Percentiles rank a stretch among this genome's conserved stretches.
Evolutionary conservation across 2,113 vertebrate genomes (phyloP).

Genomic region (Tricholaema leucomelas): DNA sequence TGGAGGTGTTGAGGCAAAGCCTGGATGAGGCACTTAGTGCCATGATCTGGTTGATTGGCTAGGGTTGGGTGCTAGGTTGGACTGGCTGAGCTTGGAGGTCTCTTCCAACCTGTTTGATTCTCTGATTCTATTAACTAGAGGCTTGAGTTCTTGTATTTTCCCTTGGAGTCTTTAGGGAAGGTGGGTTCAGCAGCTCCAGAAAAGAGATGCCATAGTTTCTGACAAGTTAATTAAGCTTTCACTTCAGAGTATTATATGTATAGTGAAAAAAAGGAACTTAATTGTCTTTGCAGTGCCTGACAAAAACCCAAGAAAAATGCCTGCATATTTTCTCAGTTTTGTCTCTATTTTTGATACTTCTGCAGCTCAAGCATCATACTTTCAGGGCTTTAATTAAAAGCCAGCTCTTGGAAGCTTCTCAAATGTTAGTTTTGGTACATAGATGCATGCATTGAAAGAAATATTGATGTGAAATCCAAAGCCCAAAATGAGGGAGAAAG

Average conservation of each 20-base stretch:
- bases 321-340: slow-evolving; percentile 78
- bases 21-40: too few species aligned
- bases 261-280: slow-evolving; percentile 77
- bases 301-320: slow-evolving; percentile 79
- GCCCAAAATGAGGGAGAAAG: not conserved
- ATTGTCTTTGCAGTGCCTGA: slow-evolving; percentile 81
- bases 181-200: slow-evolving; percentile 77
- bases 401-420: slow-evolving; percentile 55
- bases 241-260: slow-evolving; percentile 81
- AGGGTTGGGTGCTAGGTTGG: too few species aligned
- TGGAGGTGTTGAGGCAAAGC: too few species aligned
- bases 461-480: slow-evolving; percentile 44
- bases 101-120: too few species aligned
- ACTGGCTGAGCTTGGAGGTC: too few species aligned
- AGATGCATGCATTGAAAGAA: slow-evolving; percentile 37
- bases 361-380: slow-evolving; percentile 63
- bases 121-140: too few species aligned
- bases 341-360: slow-evolving; percentile 76
- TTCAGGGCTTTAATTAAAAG: slow-evolving; percentile 67
- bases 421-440: slow-evolving; percentile 45
- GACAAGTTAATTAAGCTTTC: slow-evolving; percentile 87
- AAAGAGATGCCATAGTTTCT: slow-evolving; percentile 77
- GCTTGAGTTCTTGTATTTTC: slow-evolving; percentile 22
- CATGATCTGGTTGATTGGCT: too few species aligned
- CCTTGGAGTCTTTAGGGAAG: slow-evolving; percentile 76